These are phyloP conservation scores for Drosophila sp. DNA, from an alignment of 1,140 invertebrate species.

Conservation along the genomic window DNA sequence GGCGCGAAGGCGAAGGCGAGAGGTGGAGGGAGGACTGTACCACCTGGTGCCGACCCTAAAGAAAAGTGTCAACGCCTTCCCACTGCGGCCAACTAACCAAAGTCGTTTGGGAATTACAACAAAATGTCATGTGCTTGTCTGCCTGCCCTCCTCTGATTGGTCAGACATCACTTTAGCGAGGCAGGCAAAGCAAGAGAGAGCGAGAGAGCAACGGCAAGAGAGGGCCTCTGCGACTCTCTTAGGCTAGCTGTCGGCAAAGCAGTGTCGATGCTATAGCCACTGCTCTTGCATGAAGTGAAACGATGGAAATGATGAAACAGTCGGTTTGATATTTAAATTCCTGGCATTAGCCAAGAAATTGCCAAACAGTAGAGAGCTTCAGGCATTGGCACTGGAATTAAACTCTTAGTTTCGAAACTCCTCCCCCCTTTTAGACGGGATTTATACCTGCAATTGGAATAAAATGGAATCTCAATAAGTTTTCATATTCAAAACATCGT, in stretches of 20 bases:
- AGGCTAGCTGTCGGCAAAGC: conserved; percentile 19
- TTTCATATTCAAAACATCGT: not conserved
- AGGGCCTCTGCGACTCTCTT: conserved; percentile 24
- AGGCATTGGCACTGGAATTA: not conserved
- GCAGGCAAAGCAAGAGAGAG: conserved; percentile 39
- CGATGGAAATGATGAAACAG: conserved; percentile 14
- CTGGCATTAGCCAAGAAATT: conserved; percentile 4
- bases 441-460: not conserved
- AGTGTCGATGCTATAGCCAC: conserved; percentile 5
- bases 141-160: conserved; percentile 58
- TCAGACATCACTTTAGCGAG: not conserved
- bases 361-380: not conserved
- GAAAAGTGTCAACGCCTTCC: conserved; percentile 70
- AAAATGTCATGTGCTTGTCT: conserved; percentile 52
- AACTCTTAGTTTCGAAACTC: not conserved
- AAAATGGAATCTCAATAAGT: not conserved
- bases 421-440: not conserved
- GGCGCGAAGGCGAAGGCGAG: not conserved
- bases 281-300: conserved; percentile 23
- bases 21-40: not conserved
- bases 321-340: conserved; percentile 12
- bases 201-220: not conserved
- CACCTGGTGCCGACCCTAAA: conserved; percentile 31
- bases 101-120: conserved; percentile 59
- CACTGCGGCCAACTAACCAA: conserved; percentile 26